A percentile compares a stretch with the other conserved stretches of the same genome.
phyloP scores from a whole-genome alignment of 2,888 invertebrate genomes.

The Hedya salicella region DNA sequence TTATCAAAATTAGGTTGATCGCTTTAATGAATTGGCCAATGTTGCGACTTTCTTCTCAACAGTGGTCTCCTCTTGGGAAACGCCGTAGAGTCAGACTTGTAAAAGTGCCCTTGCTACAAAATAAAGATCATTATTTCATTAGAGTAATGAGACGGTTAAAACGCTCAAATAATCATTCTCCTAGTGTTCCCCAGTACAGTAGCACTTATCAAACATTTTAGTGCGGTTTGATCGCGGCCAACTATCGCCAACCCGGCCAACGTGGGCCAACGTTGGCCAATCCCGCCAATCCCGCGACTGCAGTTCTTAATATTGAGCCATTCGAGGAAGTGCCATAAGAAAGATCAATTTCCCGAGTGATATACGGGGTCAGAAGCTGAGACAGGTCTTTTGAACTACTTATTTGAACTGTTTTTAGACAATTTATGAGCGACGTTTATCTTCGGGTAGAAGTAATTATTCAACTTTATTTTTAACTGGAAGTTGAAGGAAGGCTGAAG shows the following conservation, averaged over 20 bases:
- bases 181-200: slow-evolving; percentile 6
- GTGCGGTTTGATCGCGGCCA: slow-evolving; percentile 36
- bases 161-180: background rate
- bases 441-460: background rate
- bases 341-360: slow-evolving; percentile 38
- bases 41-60: too few relatives aligned
- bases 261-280: slow-evolving; percentile 18
- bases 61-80: too few relatives aligned
- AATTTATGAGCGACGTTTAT: slow-evolving; percentile 5
- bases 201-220: slow-evolving; percentile 36
- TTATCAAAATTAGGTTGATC: too few relatives aligned
- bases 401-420: slow-evolving; percentile 28
- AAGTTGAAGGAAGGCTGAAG: too few relatives aligned
- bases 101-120: too few relatives aligned
- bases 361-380: slow-evolving; percentile 39
- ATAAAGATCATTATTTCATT: too few relatives aligned
- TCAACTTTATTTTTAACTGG: background rate
- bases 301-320: slow-evolving; percentile 41
- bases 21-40: too few relatives aligned
- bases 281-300: slow-evolving; percentile 23
- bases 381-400: slow-evolving; percentile 38
- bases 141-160: too few relatives aligned
- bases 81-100: too few relatives aligned
- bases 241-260: background rate
- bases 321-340: slow-evolving; percentile 37